These are phyloP conservation scores for Dromas ardeola DNA, from an alignment of 2,113 vertebrate species.

Conservation along the genomic window DNA sequence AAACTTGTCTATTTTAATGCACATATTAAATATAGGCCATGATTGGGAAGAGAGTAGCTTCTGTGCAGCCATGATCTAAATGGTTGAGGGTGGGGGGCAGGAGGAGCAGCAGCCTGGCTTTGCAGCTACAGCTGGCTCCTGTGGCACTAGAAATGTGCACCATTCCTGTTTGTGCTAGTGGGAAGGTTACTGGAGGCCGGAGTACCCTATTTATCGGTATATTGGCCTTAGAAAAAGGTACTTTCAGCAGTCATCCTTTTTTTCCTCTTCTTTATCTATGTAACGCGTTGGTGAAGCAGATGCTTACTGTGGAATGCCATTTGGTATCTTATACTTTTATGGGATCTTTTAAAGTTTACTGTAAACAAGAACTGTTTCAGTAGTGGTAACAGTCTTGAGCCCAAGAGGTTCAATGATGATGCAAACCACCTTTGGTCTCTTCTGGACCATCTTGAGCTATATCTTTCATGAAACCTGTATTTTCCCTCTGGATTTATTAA, in stretches of 20 bases:
- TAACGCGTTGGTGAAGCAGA: not conserved
- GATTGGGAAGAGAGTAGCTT: not conserved
- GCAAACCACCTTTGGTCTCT: not conserved
- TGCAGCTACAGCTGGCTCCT: not conserved
- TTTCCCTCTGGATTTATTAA: not conserved
- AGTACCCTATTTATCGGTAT: not conserved
- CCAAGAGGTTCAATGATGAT: not conserved
- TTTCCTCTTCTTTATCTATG: not conserved
- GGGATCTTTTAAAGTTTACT: not conserved
- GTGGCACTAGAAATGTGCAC: too few relatives aligned
- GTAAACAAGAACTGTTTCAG: not conserved
- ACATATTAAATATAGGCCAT: not conserved
- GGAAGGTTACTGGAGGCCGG: not conserved
- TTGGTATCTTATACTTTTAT: not conserved
- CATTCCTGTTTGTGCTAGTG: not conserved
- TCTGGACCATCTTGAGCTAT: not conserved
- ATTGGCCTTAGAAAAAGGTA: too few relatives aligned
- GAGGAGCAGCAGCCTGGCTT: not conserved
- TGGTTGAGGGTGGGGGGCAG: rapidly evolving
- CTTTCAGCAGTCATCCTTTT: not conserved
- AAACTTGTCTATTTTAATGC: not conserved
- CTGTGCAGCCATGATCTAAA: not conserved
- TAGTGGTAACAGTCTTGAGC: not conserved
- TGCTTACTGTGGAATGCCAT: not conserved
- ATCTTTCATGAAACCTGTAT: not conserved